phyloP scores from a whole-genome alignment of 2,797 vertebrate genomes.

The Linurgus olivaceus region DNA sequence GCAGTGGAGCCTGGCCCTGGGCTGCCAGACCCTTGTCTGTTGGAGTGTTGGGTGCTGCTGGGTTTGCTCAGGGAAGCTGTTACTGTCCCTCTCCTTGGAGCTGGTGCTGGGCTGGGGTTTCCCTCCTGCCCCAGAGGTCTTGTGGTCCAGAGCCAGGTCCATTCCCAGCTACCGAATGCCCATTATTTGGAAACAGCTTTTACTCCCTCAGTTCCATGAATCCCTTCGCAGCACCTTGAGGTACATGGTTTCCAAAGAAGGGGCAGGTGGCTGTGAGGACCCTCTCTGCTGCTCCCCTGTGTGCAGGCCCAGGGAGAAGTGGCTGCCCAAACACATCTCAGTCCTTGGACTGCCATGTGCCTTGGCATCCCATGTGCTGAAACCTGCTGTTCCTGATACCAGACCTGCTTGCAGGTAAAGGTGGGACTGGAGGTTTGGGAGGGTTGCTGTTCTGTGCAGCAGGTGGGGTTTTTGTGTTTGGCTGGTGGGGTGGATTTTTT shows the following conservation, averaged over 20 bases:
- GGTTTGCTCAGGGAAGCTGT: fast-evolving
- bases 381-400: neutral
- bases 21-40: fast-evolving
- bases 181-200: neutral
- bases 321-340: neutral
- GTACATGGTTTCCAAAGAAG: fast-evolving
- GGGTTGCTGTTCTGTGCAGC: neutral
- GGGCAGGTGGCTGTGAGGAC: neutral
- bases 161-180: neutral
- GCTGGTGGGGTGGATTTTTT: neutral
- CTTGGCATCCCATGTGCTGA: neutral
- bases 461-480: neutral
- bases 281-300: neutral
- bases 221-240: fast-evolving
- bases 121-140: neutral
- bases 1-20: neutral
- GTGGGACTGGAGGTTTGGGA: neutral
- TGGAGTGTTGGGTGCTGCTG: neutral
- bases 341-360: fast-evolving
- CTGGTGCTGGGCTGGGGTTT: neutral
- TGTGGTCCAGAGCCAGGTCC: neutral
- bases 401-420: neutral
- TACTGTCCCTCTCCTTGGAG: neutral
- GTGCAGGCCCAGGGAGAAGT: neutral
- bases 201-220: neutral